These are phyloP conservation scores for Amblyopsis rosae DNA, from an alignment of 2,113 vertebrate genomes.

Conservation along the genomic window DNA sequence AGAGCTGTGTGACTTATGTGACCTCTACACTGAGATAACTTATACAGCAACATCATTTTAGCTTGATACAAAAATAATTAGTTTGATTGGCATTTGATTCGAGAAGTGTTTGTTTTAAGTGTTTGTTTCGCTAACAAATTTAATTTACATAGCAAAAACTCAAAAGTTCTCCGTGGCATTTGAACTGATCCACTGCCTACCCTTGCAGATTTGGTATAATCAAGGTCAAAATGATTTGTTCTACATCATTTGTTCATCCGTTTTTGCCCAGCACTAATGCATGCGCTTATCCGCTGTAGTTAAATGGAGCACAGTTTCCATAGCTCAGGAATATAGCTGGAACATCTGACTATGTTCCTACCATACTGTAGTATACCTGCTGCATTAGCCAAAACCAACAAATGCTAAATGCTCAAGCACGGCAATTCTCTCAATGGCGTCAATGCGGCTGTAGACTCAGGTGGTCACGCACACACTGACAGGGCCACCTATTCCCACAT, in stretches of 20 bases:
- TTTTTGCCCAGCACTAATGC: too few species aligned
- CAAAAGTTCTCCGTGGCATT: too few species aligned
- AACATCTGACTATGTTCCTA: slow-evolving; percentile 33
- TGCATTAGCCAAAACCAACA: slow-evolving; percentile 38
- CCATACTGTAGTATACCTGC: slow-evolving; percentile 38
- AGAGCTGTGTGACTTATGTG: slow-evolving; percentile 46
- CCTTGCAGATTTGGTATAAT: too few species aligned
- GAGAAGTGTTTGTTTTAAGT: too few species aligned
- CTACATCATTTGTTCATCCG: too few species aligned
- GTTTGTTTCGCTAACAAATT: too few species aligned
- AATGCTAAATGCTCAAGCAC: slow-evolving; percentile 24
- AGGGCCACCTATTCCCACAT: slow-evolving; percentile 27
- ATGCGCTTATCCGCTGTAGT: too few species aligned
- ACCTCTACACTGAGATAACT: slow-evolving; percentile 43
- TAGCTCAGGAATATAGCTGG: neutral
- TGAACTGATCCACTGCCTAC: too few species aligned
- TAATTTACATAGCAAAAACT: too few species aligned
- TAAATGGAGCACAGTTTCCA: too few species aligned
- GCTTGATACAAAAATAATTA: slow-evolving; percentile 1
- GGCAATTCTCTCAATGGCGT: slow-evolving; percentile 10
- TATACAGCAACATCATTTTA: slow-evolving; percentile 8
- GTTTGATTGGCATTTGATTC: too few species aligned
- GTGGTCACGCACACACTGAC: slow-evolving; percentile 33
- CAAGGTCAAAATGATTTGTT: too few species aligned
- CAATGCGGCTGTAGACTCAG: slow-evolving; percentile 32